Conservation (phyloP, 2,797 vertebrate species). For the Erithacus rubecula region DNA sequence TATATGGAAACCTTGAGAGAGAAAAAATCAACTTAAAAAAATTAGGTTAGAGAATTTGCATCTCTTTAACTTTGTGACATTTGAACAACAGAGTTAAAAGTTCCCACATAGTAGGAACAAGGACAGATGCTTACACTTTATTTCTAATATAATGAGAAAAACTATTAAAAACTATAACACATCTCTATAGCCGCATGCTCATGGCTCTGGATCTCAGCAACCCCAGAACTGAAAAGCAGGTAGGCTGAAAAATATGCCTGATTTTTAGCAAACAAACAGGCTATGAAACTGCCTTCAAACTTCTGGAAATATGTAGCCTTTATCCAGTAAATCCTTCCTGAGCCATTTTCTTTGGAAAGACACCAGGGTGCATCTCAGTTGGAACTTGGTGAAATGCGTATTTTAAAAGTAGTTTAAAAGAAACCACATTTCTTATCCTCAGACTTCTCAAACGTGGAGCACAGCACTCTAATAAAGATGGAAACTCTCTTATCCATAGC, state of each 20-base stretch:
- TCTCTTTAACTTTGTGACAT: constrained; percentile 61
- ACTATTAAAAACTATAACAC: not conserved
- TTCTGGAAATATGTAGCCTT: constrained; percentile 18
- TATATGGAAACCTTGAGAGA: constrained; percentile 80
- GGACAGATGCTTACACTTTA: constrained; percentile 43
- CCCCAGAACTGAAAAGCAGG: constrained; percentile 16
- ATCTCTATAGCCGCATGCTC: not conserved
- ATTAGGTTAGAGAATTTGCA: constrained; percentile 61
- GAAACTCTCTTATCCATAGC: constrained; percentile 71
- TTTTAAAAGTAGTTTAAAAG: constrained; percentile 33
- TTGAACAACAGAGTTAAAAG: constrained; percentile 54
- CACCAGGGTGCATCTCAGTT: not conserved
- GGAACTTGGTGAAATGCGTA: not conserved
- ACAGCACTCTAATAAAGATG: constrained; percentile 73
- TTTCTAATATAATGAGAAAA: not conserved
- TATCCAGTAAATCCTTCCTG: not conserved
- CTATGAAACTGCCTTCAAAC: not conserved
- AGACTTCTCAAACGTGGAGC: constrained; percentile 36
- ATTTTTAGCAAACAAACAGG: constrained; percentile 24
- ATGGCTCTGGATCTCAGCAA: constrained; percentile 13
- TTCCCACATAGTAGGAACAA: constrained; percentile 44
- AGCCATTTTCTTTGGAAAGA: constrained; percentile 29
- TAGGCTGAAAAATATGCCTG: not conserved
- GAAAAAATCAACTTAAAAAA: constrained; percentile 78
- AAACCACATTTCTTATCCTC: constrained; percentile 40